Evolutionary conservation across 2,888 invertebrate genomes (phyloP), one percentile per base, ranked within the genome.

Genomic region (Cyclophora albipunctata): DNA sequence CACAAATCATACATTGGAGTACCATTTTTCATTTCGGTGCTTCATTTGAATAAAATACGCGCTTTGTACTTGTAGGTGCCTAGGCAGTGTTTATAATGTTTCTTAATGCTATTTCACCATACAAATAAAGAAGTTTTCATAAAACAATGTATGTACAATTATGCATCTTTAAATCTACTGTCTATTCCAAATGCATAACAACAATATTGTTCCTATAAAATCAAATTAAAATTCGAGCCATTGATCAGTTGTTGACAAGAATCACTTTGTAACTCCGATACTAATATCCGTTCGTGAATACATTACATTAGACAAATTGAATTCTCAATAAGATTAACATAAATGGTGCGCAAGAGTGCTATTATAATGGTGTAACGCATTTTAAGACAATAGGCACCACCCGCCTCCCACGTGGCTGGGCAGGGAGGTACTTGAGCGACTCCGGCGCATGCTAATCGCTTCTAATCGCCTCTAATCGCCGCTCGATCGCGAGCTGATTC

Each of bases 401-500:
- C 87, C 80, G 78, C 84, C 84, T 69, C 86, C 87, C 82, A 85
- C 87, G 77, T 75, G 76, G 72, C 62, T 20, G 59, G 63, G 71
- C 53, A 61, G 64, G 68, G 69, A 74, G 69, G 73, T 71, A 67
- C 66, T 69, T 67, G 50, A 42, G 45, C 46, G 52, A 53, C 76
- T 72, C 69, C 71, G 59, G 67, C 80, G 78, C 80, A 85, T 83
- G 81, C 81, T 87, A 86, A 87, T 86, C 84, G 84, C 69, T 63
- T 76, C 80, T 86, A 86, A 88, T 85, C 84, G 84, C 69, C 64
- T 76, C 80, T 86, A 86, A 88, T 85, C 85, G 85, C 73, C 73
- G 69, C 75, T 65, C 80, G 82, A 86, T 86, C 84, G 80, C 75
- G 77, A 76, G 75, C 84, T 86, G 85, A 88, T 84, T 85, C 86